Evolutionary conservation across 2,797 vertebrate genomes (phyloP).

Genomic region (Tragelaphus eurycerus): DNA sequence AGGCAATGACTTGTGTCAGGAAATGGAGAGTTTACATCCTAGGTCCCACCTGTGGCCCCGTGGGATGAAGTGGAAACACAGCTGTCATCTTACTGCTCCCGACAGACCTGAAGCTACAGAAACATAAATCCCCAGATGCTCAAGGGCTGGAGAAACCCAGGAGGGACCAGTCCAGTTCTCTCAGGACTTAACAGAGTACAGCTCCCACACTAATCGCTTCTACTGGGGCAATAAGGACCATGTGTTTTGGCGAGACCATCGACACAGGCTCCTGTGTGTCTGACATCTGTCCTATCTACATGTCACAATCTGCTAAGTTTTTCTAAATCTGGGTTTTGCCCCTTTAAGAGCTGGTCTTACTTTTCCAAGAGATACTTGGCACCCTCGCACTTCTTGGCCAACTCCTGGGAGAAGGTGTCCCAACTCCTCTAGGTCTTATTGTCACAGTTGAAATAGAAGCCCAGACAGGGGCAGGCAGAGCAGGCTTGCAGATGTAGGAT

Average conservation of each 20-base stretch:
- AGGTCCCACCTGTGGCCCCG: background rate
- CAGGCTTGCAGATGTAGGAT: background rate
- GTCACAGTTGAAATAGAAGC: background rate
- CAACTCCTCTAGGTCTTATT: background rate
- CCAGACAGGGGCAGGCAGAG: background rate
- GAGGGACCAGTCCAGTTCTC: background rate
- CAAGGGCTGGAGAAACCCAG: background rate
- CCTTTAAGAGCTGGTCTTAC: background rate
- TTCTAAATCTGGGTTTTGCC: background rate
- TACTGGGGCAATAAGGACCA: background rate
- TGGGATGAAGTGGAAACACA: background rate
- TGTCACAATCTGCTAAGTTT: background rate
- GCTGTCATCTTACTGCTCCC: background rate
- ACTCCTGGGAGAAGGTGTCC: too few relatives aligned
- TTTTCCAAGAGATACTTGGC: background rate
- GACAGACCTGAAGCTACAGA: background rate
- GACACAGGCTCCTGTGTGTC: background rate
- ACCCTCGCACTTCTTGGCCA: background rate
- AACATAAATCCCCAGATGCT: background rate
- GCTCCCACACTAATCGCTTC: background rate
- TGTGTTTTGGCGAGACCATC: accelerated
- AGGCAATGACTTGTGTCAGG: too few relatives aligned
- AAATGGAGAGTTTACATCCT: background rate
- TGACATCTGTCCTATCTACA: background rate
- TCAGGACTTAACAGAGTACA: background rate